phyloP scores from a whole-genome alignment of 2,888 invertebrate genomes.

The Erebia aethiops region DNA sequence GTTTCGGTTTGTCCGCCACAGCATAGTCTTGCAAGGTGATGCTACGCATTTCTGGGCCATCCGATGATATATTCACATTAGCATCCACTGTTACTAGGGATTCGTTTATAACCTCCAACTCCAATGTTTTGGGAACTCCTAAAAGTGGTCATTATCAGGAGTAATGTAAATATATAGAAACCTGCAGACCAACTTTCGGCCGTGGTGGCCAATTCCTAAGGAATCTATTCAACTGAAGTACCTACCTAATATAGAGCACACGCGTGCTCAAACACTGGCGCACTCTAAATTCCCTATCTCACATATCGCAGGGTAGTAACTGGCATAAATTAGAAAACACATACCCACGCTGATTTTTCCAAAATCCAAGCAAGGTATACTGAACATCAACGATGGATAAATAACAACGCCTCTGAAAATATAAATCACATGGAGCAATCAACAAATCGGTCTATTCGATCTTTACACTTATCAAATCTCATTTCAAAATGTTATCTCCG shows the following conservation, averaged over 20 bases:
- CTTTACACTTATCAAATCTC: not conserved
- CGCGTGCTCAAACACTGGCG: too few species aligned
- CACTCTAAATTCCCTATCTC: too few species aligned
- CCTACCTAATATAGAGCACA: not conserved
- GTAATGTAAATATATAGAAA: not conserved
- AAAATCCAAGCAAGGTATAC: conserved; percentile 80
- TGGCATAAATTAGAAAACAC: not conserved
- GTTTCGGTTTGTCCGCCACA: conserved; percentile 62
- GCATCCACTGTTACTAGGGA: conserved; percentile 82
- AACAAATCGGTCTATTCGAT: not conserved
- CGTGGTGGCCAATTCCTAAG: too few species aligned
- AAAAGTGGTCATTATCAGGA: conserved; percentile 23
- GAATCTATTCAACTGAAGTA: not conserved
- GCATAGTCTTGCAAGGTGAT: conserved; percentile 76
- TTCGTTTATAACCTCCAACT: conserved; percentile 78
- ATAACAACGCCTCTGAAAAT: conserved; percentile 83
- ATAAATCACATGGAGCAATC: not conserved
- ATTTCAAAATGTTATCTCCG: not conserved
- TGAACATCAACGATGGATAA: conserved; percentile 83
- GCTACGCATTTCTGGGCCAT: conserved; percentile 80
- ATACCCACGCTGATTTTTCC: conserved; percentile 82
- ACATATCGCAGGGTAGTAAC: too few species aligned
- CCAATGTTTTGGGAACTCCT: conserved; percentile 77
- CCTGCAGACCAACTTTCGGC: too few species aligned
- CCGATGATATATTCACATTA: conserved; percentile 72